A percentile compares a stretch with the other conserved stretches of the same genome.
phyloP scores from a whole-genome alignment of 2,888 invertebrate genomes.

The Augochlorella aurata region DNA sequence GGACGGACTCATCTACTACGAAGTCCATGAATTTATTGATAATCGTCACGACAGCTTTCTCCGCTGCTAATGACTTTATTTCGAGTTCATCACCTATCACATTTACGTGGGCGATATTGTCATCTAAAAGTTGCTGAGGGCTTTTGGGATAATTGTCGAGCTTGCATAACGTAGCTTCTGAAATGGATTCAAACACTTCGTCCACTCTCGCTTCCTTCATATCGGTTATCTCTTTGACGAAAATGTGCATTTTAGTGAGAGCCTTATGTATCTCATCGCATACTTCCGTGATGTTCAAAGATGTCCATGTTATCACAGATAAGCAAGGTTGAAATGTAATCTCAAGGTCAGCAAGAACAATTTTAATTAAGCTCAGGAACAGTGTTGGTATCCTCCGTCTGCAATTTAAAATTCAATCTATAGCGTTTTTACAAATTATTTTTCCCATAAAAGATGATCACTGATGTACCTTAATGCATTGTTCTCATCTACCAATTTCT shows the following conservation, averaged over 20 bases:
- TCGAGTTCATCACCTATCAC: constrained; percentile 83
- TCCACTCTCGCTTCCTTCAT: constrained; percentile 90
- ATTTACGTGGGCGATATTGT: constrained; percentile 85
- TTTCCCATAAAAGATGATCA: neutral
- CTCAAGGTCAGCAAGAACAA: constrained; percentile 87
- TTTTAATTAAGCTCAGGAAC: constrained; percentile 88
- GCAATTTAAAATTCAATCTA: constrained; percentile 27
- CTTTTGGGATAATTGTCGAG: constrained; percentile 86
- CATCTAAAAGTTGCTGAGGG: constrained; percentile 85
- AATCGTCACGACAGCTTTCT: constrained; percentile 89
- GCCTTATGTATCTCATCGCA: constrained; percentile 84
- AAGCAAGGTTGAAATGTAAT: constrained; percentile 89
- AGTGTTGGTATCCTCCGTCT: constrained; percentile 85
- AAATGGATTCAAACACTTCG: constrained; percentile 86
- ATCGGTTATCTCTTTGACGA: constrained; percentile 88
- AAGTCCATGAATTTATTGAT: constrained; percentile 89
- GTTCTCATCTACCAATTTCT: constrained; percentile 85
- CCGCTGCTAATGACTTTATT: constrained; percentile 86
- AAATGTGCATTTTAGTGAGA: constrained; percentile 86
- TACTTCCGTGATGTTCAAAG: constrained; percentile 87
- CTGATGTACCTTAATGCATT: constrained; percentile 79
- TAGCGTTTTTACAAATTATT: neutral
- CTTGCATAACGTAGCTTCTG: constrained; percentile 85
- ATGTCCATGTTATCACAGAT: constrained; percentile 91
- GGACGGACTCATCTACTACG: constrained; percentile 84